These are phyloP conservation scores for Procapra przewalskii DNA, from an alignment of 2,113 vertebrate species.

Conservation along the genomic window DNA sequence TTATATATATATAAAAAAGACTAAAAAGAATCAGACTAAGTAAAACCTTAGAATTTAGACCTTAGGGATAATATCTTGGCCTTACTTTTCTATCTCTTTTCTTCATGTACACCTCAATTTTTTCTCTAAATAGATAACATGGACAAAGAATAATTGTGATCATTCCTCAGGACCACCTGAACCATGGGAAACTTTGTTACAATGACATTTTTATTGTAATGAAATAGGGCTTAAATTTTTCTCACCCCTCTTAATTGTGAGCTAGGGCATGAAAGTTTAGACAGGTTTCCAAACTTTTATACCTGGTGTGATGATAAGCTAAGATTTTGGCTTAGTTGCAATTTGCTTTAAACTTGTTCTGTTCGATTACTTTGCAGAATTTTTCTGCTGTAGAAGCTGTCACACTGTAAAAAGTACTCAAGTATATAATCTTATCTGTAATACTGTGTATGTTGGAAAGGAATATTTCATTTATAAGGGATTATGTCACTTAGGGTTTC, in stretches of 20 bases:
- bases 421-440: conserved; percentile 29
- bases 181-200: background rate
- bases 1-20: background rate
- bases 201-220: conserved; percentile 13
- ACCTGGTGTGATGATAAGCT: background rate
- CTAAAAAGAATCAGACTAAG: too few relatives aligned
- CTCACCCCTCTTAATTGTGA: background rate
- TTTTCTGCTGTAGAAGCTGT: conserved; percentile 19
- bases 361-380: conserved; percentile 41
- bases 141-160: background rate
- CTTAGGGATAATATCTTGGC: background rate
- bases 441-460: conserved; percentile 38
- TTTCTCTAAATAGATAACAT: background rate
- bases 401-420: conserved; percentile 46
- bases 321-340: background rate
- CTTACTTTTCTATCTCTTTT: background rate
- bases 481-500: conserved; percentile 45
- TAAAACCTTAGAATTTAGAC: background rate
- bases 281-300: background rate
- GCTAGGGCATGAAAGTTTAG: background rate
- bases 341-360: conserved; percentile 16
- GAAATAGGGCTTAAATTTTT: background rate
- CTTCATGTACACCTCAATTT: background rate
- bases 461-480: conserved; percentile 33
- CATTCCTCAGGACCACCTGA: background rate